These are phyloP conservation scores for Mustela nigripes DNA, from an alignment of 2,113 vertebrate species.

Conservation along the genomic window DNA sequence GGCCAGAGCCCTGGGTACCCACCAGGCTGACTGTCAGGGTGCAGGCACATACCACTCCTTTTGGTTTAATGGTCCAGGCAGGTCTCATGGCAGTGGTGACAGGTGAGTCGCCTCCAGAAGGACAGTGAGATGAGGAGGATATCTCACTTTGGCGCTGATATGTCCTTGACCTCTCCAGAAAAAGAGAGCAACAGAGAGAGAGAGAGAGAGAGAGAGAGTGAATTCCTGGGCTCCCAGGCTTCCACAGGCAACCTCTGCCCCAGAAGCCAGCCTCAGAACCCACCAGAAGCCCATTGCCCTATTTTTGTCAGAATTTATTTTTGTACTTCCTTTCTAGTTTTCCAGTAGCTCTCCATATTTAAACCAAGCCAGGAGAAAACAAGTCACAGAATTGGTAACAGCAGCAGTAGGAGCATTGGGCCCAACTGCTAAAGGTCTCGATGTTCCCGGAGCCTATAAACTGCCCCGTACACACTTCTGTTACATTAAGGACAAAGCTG, in stretches of 20 bases:
- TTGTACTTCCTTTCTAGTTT: background rate
- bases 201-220: background rate
- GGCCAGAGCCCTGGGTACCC: background rate
- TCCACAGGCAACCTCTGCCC: background rate
- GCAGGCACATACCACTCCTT: too few relatives aligned
- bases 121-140: background rate
- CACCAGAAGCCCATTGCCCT: background rate
- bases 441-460: background rate
- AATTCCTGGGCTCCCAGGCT: too few relatives aligned
- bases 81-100: background rate
- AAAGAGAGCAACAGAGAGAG: rapidly evolving
- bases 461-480: rapidly evolving
- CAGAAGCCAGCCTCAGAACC: background rate
- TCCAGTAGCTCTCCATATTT: background rate
- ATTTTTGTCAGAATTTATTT: background rate
- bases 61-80: background rate
- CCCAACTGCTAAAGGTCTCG: rapidly evolving
- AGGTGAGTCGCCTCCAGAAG: background rate
- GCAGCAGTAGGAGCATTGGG: rapidly evolving
- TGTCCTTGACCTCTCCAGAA: background rate
- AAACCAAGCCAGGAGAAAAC: background rate
- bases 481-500: background rate
- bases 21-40: background rate
- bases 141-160: background rate
- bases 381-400: background rate